Evolutionary conservation across 1,140 invertebrate genomes (phyloP), one percentile per base, ranked within the genome.

Genomic region (Condylostylus longicornis): DNA sequence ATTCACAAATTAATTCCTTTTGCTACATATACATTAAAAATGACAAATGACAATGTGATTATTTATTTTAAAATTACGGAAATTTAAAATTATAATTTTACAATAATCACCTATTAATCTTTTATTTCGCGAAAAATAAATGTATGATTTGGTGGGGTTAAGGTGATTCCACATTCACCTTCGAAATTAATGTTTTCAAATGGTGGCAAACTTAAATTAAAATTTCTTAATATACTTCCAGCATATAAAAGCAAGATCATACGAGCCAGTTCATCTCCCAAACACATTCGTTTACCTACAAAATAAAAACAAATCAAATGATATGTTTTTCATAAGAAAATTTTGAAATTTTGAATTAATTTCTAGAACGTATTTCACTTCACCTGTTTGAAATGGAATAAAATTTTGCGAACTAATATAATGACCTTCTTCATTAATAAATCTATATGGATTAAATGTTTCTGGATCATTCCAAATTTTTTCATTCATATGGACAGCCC

Each of bases 311-410:
- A 3, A 29, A 38, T 34, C n/a, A n/a, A n/a, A n/a, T n/a, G n/a
- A n/a, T n/a, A n/a, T n/a, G n/a, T n/a, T n/a, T n/a, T n/a, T n/a
- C n/a, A 38, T 9, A 12, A 17, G 9, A 18, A 20, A 18, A 18
- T 18, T 23, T 23, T 23, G 22, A 47, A 36, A 14, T 42, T 23
- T 27, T 32, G 19, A 40, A 36, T 38, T 38, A 31, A 31, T 31
- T 34, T 44, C 13, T 5, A 8, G 7, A 39, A 18, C 21, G 7
- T 19, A 27, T 17, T 38, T 27, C 35, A 32, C 39, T 54, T 57
- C 49, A 75, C 82, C 85, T 42, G 66, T 74, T 65, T 87, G 83
- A 50, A 89, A 91, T 10, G 87, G 86, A 35, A 89, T 71, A 50
- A 89, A 86, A 21, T 75, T 68, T 14, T 75, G 70, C 0, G 72